Evolutionary conservation across 2,113 vertebrate genomes (phyloP), one percentile per base, ranked within the genome.

Genomic region (Montifringilla adamsi): DNA sequence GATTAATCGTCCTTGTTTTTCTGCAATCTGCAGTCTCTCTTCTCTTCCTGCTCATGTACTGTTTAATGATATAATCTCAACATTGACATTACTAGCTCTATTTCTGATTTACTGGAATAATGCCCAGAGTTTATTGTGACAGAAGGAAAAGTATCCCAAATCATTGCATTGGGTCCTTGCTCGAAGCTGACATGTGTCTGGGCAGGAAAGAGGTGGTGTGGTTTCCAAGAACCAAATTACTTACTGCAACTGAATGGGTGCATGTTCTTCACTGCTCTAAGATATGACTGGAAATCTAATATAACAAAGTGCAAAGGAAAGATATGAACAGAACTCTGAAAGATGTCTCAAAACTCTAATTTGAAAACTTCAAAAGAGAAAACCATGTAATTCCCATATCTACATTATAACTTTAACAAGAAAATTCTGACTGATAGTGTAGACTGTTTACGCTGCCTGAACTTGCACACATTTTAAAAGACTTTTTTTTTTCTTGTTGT

Each of bases 81-180:
- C 69, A 68, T 37, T 91, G 95, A 89, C 87, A 96, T 96, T 94
- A 97, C 74, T 87, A 95, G 89, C 81, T 95, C 91, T 96, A 82
- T 93, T 94, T 96, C 88, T 97, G 92, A 97, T 90, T 96, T 96
- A 89, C 90, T 96, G 90, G 93, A 90, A 92, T 73, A 93, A 93
- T 7, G 76, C 92, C 93, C 86, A 87, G 92, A 92, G 83, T 93
- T 90, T 89, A 94, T 49, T 92, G 80, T 84, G 93, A 96, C 76
- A 93, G 94, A 94, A 95, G 69, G 76, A 95, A 90, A 90, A 94
- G 64, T 70, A 89, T 72, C 83, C 68, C 81, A 82, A 92, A 93
- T 89, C 76, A 89, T 13, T 49, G 69, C 47, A 62, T 10, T 64
- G 76, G 47, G 33, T 72, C 62, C 52, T 63, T 75, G 28, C 56